Percentiles rank a stretch among this genome's conserved stretches.
Evolutionary conservation across 2,888 invertebrate genomes (phyloP).

Genomic region (Balanococcus diminutus): DNA sequence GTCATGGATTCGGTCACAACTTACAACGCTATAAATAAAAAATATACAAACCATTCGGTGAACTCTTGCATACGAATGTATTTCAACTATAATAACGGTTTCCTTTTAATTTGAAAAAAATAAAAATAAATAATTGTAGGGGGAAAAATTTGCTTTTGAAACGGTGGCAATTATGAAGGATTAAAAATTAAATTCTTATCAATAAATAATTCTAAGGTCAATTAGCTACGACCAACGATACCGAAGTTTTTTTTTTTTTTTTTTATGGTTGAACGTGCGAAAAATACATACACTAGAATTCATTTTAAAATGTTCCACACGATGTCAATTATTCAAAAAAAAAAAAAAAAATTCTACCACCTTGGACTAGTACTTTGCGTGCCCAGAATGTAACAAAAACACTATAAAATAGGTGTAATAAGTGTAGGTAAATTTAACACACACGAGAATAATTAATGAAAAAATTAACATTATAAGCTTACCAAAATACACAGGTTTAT

Average conservation of each 20-base stretch:
- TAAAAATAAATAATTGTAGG: too few species aligned
- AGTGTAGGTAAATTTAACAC: neutral
- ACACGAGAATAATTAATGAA: neutral
- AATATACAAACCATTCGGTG: too few species aligned
- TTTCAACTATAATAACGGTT: neutral
- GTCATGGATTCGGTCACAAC: neutral
- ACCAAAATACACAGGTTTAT: conserved; percentile 70
- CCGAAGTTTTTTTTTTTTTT: neutral
- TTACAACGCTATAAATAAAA: neutral
- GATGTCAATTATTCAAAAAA: neutral
- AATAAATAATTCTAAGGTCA: conserved; percentile 17
- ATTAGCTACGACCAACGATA: neutral
- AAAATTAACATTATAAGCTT: conserved; percentile 60
- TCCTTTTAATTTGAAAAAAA: neutral
- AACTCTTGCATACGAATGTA: neutral
- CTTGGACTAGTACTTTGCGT: neutral
- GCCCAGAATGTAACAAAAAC: neutral
- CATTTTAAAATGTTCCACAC: neutral
- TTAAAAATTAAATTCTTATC: neutral
- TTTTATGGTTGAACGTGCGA: neutral
- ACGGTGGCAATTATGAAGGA: neutral
- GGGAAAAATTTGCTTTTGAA: too few species aligned
- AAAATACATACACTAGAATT: neutral
- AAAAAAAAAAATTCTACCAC: neutral
- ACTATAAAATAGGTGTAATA: neutral